Conservation (phyloP, 2,113 vertebrate species). For the Labeo rohita region DNA sequence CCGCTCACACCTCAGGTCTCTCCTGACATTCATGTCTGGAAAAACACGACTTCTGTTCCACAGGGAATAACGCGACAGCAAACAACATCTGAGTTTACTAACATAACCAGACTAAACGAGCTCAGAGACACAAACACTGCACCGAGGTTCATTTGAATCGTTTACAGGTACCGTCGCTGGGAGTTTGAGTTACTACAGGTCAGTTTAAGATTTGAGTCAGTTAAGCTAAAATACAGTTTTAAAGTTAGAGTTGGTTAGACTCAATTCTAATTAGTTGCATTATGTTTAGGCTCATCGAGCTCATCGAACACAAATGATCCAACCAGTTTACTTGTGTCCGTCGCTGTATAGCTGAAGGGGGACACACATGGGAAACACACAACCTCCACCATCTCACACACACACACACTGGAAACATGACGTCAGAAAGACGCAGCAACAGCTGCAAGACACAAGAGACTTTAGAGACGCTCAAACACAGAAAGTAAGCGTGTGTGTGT, state of each 20-base stretch:
- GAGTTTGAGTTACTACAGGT: too few species aligned
- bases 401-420: not conserved
- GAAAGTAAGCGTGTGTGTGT: not conserved
- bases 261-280: too few species aligned
- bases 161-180: too few species aligned
- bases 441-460: too few species aligned
- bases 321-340: not conserved
- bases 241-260: not conserved
- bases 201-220: too few species aligned
- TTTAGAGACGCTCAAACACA: too few species aligned
- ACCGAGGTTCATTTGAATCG: not conserved
- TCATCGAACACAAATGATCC: not conserved
- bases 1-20: slow-evolving; percentile 4
- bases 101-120: slow-evolving; percentile 28
- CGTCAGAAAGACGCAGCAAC: not conserved
- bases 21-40: slow-evolving; percentile 10
- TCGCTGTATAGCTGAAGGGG: too few species aligned
- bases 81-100: not conserved
- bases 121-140: slow-evolving; percentile 9
- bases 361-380: not conserved
- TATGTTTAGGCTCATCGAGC: not conserved
- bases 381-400: not conserved
- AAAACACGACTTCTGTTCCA: not conserved
- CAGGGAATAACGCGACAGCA: not conserved
- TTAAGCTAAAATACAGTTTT: too few species aligned